Evolutionary conservation across 1,140 invertebrate species (phyloP), one percentile per base, ranked within the genome.

Genomic region (Thrips palmi): DNA sequence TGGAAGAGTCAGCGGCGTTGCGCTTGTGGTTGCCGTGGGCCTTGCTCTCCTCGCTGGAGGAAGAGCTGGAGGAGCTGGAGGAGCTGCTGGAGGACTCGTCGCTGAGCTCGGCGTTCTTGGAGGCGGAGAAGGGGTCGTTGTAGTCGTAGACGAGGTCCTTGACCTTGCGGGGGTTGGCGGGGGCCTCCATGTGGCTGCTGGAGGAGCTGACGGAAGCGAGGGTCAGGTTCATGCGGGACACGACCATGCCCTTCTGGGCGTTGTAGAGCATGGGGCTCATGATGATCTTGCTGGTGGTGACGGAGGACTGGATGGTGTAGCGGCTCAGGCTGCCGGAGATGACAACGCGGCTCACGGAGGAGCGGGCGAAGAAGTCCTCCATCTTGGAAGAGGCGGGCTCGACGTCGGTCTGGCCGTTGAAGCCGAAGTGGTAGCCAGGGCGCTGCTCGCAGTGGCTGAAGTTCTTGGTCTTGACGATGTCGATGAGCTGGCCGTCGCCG

Each of bases 381-480:
- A 67, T 60, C 29, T 59, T 54, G 38, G 67, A 66, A 23, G 57
- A 54, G 25, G 57, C 60, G 17, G 67, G 62, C 47, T 70, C 61
- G 59, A 59, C 67, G 35, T 67, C 52, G 8, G 55, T 56, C 4
- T 52, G 49, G 17, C 60, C 55, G 14, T 56, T 61, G 21, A 74
- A 57, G 33, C 72, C 72, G 44, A 61, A 70, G 48, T 72, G 64
- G 45, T 72, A 74, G 6, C 54, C 59, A 12, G 67, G 54, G 40
- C 62, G 55, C 35, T 67, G 56, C 5, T 70, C 61, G 50, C 71
- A 71, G 24, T 68, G 67, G 14, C 54, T 64, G 47, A 67, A 77
- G 53, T 77, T 71, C 44, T 66, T 73, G 28, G 60, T 69, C 49
- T 79, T 79, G 10, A 64, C 60, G 22, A 81, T 62, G 41, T 72